These are phyloP conservation scores for Trematocara caparti DNA, from an alignment of 2,797 vertebrate genomes.

Conservation along the genomic window DNA sequence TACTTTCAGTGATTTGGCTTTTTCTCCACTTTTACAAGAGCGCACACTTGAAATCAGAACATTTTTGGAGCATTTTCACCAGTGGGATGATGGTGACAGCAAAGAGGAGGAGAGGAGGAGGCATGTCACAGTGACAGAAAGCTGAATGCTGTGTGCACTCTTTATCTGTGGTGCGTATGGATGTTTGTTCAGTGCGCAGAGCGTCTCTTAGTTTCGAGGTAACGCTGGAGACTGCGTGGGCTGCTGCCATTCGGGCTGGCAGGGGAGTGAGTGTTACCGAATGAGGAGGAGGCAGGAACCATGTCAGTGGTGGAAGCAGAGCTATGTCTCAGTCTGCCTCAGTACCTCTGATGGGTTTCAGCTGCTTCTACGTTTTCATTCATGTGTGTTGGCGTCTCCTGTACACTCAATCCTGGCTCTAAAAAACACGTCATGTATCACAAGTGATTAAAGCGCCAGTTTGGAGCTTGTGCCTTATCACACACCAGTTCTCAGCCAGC, in stretches of 20 bases:
- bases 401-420: not conserved
- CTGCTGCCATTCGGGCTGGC: slow-evolving; percentile 9
- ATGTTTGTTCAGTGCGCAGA: slow-evolving; percentile 1
- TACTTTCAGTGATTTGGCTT: not conserved
- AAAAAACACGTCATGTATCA: not conserved
- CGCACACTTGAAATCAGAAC: not conserved
- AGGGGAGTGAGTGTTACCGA: not conserved
- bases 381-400: not conserved
- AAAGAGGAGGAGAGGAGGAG: not conserved
- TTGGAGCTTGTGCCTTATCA: not conserved
- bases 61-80: not conserved
- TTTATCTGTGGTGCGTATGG: not conserved
- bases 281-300: not conserved
- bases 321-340: not conserved
- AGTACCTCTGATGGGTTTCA: not conserved
- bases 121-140: not conserved
- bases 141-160: not conserved
- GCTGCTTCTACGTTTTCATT: not conserved
- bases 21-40: not conserved
- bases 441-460: not conserved
- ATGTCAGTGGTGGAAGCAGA: not conserved
- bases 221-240: not conserved
- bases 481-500: not conserved
- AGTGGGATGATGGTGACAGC: not conserved
- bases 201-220: not conserved